phyloP scores from a whole-genome alignment of 2,113 vertebrate genomes.

The Microcebus murinus region DNA sequence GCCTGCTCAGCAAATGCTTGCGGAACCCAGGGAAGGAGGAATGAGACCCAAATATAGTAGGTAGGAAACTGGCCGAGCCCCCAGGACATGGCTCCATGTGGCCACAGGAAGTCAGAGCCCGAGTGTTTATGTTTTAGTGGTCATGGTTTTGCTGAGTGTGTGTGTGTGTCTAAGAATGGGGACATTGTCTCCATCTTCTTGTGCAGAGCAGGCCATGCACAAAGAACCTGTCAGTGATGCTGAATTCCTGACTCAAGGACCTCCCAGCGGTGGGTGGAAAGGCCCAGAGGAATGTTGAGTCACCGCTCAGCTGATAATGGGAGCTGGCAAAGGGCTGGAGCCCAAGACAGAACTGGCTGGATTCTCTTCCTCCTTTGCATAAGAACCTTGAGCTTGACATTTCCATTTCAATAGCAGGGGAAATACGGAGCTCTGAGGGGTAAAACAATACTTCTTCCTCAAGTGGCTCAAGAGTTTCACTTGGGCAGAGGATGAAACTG shows the following conservation, averaged over 20 bases:
- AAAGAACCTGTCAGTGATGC: not conserved
- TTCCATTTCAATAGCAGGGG: slow-evolving; percentile 1
- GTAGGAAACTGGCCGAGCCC: not conserved
- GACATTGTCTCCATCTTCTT: not conserved
- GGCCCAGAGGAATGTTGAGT: slow-evolving; percentile 1
- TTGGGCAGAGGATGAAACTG: not conserved
- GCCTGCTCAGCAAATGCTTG: not conserved
- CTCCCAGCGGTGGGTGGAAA: not conserved
- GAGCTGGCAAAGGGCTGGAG: slow-evolving; percentile 2
- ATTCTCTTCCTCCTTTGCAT: slow-evolving; percentile 56
- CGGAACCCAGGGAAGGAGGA: not conserved
- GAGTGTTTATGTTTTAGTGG: not conserved
- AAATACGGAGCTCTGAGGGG: not conserved
- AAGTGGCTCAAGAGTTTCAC: not conserved
- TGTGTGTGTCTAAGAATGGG: not conserved
- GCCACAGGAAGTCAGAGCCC: not conserved
- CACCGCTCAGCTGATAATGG: not conserved
- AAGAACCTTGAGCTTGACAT: slow-evolving; percentile 26
- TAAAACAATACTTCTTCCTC: not conserved
- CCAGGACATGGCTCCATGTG: not conserved
- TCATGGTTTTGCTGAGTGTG: not conserved
- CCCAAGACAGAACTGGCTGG: not conserved
- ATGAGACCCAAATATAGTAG: not conserved
- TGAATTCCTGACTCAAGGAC: not conserved
- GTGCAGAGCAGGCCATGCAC: not conserved